Conservation (phyloP, 2,888 invertebrate genomes). For the Hyles lineata region DNA sequence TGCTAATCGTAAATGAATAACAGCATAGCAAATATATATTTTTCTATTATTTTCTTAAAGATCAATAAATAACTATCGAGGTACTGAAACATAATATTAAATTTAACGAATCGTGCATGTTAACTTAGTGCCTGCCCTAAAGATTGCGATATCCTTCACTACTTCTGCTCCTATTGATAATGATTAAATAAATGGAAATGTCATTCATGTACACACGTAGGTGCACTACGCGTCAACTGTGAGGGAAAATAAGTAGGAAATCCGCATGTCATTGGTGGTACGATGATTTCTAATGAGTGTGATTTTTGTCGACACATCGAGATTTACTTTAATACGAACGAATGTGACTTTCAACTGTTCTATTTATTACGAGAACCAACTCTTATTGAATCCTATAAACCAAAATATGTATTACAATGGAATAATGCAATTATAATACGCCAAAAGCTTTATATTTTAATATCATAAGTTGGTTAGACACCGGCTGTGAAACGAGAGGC, state of each 20-base stretch:
- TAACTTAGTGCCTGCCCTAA: no score
- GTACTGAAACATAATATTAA: no score
- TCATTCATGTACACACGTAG: not conserved
- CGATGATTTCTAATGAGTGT: slow-evolving; percentile 1
- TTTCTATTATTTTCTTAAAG: no score
- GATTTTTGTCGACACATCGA: not conserved
- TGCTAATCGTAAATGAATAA: no score
- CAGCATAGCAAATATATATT: no score
- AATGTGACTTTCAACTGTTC: not conserved
- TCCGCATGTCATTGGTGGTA: slow-evolving; percentile 12
- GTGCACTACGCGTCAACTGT: not conserved
- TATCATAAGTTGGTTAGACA: no score
- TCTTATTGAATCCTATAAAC: not conserved
- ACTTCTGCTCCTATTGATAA: not conserved
- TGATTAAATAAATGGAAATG: not conserved
- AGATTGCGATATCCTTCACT: not conserved
- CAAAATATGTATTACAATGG: not conserved
- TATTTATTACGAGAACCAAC: not conserved
- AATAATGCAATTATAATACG: no score
- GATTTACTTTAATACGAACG: not conserved
- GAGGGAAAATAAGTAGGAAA: slow-evolving; percentile 17
- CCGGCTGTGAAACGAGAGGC: no score
- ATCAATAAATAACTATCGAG: no score
- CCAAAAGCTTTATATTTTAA: no score
- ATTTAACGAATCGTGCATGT: no score